These are phyloP conservation scores for Pangasius sanitwongsei DNA, from an alignment of 2,797 vertebrate genomes.

Conservation along the genomic window DNA sequence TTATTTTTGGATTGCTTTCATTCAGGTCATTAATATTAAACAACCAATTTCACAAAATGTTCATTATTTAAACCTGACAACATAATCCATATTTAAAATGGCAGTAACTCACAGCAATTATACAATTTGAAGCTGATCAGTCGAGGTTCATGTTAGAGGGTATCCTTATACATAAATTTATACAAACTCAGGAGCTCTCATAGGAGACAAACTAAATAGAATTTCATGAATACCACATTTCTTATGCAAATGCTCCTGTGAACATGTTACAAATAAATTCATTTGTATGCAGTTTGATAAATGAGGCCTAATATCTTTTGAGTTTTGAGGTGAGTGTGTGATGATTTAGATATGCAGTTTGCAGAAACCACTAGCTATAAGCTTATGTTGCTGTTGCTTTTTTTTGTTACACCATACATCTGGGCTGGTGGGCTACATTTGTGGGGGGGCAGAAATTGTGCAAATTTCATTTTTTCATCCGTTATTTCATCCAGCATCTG, in stretches of 20 bases:
- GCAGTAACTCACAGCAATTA: not conserved
- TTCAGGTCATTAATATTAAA: not conserved
- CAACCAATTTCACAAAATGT: not conserved
- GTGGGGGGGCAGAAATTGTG: not conserved
- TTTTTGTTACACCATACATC: not conserved
- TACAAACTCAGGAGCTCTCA: not conserved
- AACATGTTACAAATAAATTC: not conserved
- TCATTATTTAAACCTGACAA: not conserved
- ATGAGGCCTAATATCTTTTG: not conserved
- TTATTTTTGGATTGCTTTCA: not conserved
- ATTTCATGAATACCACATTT: not conserved
- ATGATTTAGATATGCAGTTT: not conserved
- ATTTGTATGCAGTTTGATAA: not conserved
- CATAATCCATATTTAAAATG: not conserved
- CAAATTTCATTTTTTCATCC: not conserved
- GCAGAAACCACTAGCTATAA: not conserved
- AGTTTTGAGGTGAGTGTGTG: not conserved
- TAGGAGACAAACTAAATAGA: not conserved
- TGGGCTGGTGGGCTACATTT: not conserved
- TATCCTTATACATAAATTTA: not conserved
- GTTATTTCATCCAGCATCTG: slow-evolving; percentile 7
- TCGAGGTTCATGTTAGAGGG: not conserved
- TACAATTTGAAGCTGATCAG: not conserved
- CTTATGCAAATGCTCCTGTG: not conserved
- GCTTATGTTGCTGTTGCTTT: not conserved